phyloP scores from a whole-genome alignment of 2,888 invertebrate genomes.

The Koerneria pararmatus region DNA sequence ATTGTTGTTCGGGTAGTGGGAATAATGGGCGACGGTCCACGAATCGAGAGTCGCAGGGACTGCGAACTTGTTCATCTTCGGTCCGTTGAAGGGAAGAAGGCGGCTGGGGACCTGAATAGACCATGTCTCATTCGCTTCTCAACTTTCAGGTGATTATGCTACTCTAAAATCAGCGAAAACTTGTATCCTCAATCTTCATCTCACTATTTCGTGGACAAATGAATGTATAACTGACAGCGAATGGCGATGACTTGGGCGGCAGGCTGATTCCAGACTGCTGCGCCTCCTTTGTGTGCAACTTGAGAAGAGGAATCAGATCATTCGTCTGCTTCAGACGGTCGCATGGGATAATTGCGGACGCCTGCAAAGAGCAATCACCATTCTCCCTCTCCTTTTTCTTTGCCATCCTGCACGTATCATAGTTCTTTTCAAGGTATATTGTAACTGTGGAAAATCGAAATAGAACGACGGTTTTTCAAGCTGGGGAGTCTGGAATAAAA shows the following conservation, averaged over 20 bases:
- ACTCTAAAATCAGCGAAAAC: not conserved
- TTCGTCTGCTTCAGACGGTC: constrained; percentile 12
- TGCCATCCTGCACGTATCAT: not conserved
- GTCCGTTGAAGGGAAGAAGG: not conserved
- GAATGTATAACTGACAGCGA: not conserved
- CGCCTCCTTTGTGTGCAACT: not conserved
- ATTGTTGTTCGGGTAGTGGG: too few species aligned
- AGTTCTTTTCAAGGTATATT: not conserved
- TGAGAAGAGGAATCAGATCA: not conserved
- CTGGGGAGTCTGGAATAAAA: too few species aligned
- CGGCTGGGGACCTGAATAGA: not conserved
- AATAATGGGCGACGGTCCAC: too few species aligned
- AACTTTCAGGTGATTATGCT: too few species aligned
- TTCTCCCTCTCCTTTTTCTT: not conserved
- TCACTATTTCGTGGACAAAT: not conserved
- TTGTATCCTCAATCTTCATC: not conserved
- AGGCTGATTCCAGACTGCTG: constrained; percentile 1
- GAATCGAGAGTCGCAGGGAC: too few species aligned
- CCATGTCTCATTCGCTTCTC: too few species aligned
- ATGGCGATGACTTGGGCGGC: not conserved
- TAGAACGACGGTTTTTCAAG: too few species aligned
- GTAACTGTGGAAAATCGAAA: too few species aligned
- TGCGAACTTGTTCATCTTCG: too few species aligned
- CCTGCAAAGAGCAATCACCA: constrained; percentile 2
- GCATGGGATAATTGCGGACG: constrained; percentile 15